These are phyloP conservation scores for Geodia barretti DNA, from an alignment of 37 sponge, comb jelly and placozoan species.

Conservation along the genomic window DNA sequence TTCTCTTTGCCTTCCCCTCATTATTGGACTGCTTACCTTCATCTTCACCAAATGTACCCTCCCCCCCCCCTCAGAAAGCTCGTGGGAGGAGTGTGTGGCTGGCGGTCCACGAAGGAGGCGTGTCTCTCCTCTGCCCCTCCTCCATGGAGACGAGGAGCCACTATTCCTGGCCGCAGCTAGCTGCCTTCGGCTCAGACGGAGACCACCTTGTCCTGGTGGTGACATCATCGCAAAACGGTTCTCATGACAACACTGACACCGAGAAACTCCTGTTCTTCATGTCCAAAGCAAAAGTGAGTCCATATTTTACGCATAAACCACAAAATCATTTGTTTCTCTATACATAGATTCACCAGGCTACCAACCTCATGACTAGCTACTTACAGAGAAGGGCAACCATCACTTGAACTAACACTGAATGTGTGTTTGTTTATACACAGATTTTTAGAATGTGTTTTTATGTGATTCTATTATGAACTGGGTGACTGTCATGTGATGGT, in stretches of 20 bases:
- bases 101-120: conserved; percentile 42
- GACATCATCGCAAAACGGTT: conserved; percentile 1
- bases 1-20: too few relatives aligned
- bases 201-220: conserved; percentile 61
- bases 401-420: too few relatives aligned
- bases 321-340: not conserved
- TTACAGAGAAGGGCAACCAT: not conserved
- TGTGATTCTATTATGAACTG: not conserved
- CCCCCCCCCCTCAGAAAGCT: not conserved
- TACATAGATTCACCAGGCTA: not conserved
- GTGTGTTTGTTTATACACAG: too few relatives aligned
- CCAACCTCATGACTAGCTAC: not conserved
- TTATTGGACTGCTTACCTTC: too few relatives aligned
- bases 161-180: conserved; percentile 29
- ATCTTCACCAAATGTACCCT: too few relatives aligned
- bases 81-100: conserved; percentile 19
- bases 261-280: conserved; percentile 54
- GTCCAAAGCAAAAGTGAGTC: conserved; percentile 39
- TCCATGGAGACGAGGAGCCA: not conserved
- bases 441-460: not conserved
- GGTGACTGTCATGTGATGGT: not conserved
- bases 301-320: not conserved
- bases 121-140: conserved; percentile 16
- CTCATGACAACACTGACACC: not conserved
- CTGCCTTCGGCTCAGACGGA: conserved; percentile 50